phyloP scores from a whole-genome alignment of 64 coral and sea anemone genomes.

The Astreopora myriophthalma region DNA sequence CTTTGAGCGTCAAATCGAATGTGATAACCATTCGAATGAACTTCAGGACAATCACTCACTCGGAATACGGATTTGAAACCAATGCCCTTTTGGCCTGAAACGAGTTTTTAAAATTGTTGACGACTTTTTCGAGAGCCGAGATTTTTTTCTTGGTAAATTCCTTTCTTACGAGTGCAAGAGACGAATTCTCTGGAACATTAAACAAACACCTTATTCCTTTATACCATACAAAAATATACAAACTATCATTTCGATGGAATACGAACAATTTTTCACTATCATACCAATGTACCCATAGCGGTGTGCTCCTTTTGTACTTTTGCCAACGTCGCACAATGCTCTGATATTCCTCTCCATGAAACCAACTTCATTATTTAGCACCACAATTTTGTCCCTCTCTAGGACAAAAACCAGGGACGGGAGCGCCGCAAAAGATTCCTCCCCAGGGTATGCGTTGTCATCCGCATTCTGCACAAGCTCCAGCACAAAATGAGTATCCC shows the following conservation, averaged over 20 bases:
- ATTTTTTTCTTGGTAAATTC: too few species aligned
- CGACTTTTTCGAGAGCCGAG: too few species aligned
- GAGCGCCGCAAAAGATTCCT: not conserved
- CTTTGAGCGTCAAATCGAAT: slow-evolving; percentile 93
- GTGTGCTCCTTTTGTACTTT: slow-evolving; percentile 89
- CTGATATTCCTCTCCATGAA: slow-evolving; percentile 89
- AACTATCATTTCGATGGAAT: not conserved
- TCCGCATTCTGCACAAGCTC: slow-evolving; percentile 96
- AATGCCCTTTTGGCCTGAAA: slow-evolving; percentile 90
- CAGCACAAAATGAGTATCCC: slow-evolving; percentile 91
- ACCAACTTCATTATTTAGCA: slow-evolving; percentile 90
- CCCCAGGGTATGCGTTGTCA: slow-evolving; percentile 73
- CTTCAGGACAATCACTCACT: slow-evolving; percentile 82
- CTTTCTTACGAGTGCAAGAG: too few species aligned
- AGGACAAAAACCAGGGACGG: slow-evolving; percentile 84
- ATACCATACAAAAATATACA: too few species aligned
- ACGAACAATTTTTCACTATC: not conserved
- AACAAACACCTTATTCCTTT: too few species aligned
- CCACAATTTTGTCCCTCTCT: slow-evolving; percentile 53
- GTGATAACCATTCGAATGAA: slow-evolving; percentile 94
- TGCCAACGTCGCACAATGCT: slow-evolving; percentile 90
- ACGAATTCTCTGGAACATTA: too few species aligned
- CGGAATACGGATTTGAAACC: slow-evolving; percentile 96
- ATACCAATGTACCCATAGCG: slow-evolving; percentile 93
- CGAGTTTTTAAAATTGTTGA: not conserved